phyloP scores from a whole-genome alignment of 1,140 invertebrate species.

The Drosophila rhopaloa region DNA sequence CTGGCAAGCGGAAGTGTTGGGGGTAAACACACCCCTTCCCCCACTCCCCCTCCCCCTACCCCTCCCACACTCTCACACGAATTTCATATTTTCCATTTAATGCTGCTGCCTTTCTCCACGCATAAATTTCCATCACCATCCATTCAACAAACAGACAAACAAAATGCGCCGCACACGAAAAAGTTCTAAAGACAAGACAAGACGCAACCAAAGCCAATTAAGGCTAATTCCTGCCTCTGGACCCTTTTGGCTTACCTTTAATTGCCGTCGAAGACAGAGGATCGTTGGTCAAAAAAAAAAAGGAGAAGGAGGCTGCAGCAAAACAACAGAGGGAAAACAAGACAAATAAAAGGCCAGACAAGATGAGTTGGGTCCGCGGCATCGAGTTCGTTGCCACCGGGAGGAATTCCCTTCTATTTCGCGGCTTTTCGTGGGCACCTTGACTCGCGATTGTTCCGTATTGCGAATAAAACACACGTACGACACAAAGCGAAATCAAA shows the following conservation, averaged over 20 bases:
- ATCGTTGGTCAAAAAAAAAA: slow-evolving; percentile 38
- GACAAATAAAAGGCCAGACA: slow-evolving; percentile 5
- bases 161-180: slow-evolving; percentile 38
- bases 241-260: slow-evolving; percentile 22
- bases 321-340: background rate
- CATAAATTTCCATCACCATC: slow-evolving; percentile 67
- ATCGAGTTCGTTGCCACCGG: slow-evolving; percentile 53
- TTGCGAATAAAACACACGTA: slow-evolving; percentile 38
- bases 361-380: slow-evolving; percentile 2
- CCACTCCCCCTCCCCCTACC: background rate
- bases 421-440: slow-evolving; percentile 49
- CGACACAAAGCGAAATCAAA: slow-evolving; percentile 28
- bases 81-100: slow-evolving; percentile 64
- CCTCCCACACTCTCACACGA: slow-evolving; percentile 1
- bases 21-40: slow-evolving; percentile 24
- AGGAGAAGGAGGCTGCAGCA: background rate
- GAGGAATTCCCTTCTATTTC: slow-evolving; percentile 30
- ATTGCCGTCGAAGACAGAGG: slow-evolving; percentile 17
- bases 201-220: slow-evolving; percentile 54
- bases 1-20: slow-evolving; percentile 71
- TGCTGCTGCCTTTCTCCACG: slow-evolving; percentile 24
- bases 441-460: slow-evolving; percentile 73
- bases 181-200: slow-evolving; percentile 20
- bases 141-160: slow-evolving; percentile 28
- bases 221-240: slow-evolving; percentile 44